phyloP scores from a whole-genome alignment of 1,140 invertebrate species.

The Lepidurus apus region DNA sequence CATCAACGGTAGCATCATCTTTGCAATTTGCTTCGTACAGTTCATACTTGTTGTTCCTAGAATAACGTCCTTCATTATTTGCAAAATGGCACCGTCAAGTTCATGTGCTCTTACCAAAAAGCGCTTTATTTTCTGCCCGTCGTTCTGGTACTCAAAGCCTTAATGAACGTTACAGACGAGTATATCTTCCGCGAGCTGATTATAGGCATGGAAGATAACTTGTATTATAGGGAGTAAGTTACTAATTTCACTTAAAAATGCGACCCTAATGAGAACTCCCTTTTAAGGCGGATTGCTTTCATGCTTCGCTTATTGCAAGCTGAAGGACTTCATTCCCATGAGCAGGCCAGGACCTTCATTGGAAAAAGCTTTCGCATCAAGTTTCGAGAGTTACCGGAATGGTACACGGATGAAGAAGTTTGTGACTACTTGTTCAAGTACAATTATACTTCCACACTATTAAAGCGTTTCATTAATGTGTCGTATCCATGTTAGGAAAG shows the following conservation, averaged over 20 bases:
- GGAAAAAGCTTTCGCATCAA: slow-evolving; percentile 75
- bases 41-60: slow-evolving; percentile 49
- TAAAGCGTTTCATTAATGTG: slow-evolving; percentile 32
- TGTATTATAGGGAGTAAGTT: slow-evolving; percentile 70
- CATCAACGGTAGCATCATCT: slow-evolving; percentile 54
- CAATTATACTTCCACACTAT: slow-evolving; percentile 40
- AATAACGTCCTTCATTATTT: slow-evolving; percentile 87
- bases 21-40: neutral
- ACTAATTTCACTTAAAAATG: slow-evolving; percentile 24
- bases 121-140: slow-evolving; percentile 79
- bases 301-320: slow-evolving; percentile 78
- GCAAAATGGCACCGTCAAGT: slow-evolving; percentile 76
- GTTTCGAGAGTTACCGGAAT: slow-evolving; percentile 63
- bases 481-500: slow-evolving; percentile 51
- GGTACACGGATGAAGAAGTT: slow-evolving; percentile 66
- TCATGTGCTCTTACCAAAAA: slow-evolving; percentile 74
- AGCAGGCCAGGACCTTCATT: slow-evolving; percentile 68
- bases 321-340: slow-evolving; percentile 66
- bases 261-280: neutral
- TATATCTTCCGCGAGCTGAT: slow-evolving; percentile 74
- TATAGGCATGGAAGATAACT: slow-evolving; percentile 70
- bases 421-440: slow-evolving; percentile 67
- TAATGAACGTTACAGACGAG: slow-evolving; percentile 71
- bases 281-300: slow-evolving; percentile 28
- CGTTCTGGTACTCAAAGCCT: slow-evolving; percentile 78